Evolutionary conservation across 2,888 invertebrate species (phyloP).

Genomic region (Drosophila subsilvestris): DNA sequence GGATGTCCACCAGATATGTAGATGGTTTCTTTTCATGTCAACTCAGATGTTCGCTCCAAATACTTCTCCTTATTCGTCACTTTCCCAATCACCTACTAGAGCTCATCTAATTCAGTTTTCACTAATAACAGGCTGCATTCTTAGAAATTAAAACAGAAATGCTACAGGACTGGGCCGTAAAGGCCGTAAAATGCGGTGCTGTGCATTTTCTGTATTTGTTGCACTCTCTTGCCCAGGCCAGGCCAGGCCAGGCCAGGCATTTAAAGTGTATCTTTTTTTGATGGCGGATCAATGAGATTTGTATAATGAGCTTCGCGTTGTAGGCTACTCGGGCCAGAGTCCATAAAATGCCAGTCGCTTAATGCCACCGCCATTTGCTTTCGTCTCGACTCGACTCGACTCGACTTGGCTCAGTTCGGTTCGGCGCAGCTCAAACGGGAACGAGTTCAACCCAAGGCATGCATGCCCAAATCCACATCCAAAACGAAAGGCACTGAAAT

Average conservation of each 20-base stretch:
- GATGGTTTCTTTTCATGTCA: not conserved
- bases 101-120: not conserved
- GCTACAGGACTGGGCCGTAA: slow-evolving; percentile 19
- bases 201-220: slow-evolving; percentile 22
- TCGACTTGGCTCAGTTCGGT: not conserved
- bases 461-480: slow-evolving; percentile 32
- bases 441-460: slow-evolving; percentile 1
- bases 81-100: not conserved
- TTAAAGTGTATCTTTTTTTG: slow-evolving; percentile 66
- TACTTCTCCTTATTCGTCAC: not conserved
- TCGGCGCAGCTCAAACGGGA: slow-evolving; percentile 11
- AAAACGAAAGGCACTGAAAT: slow-evolving; percentile 38
- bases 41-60: not conserved
- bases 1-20: not conserved
- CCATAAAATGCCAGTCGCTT: slow-evolving; percentile 59
- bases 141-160: slow-evolving; percentile 22
- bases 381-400: slow-evolving; percentile 19
- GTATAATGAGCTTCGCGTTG: slow-evolving; percentile 64
- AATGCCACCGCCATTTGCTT: slow-evolving; percentile 67
- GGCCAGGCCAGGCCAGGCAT: slow-evolving; percentile 26
- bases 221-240: slow-evolving; percentile 26
- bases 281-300: slow-evolving; percentile 75
- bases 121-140: slow-evolving; percentile 9
- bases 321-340: slow-evolving; percentile 53
- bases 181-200: slow-evolving; percentile 15